phyloP scores from a whole-genome alignment of 2,113 vertebrate genomes.

The Archilochus colubris region DNA sequence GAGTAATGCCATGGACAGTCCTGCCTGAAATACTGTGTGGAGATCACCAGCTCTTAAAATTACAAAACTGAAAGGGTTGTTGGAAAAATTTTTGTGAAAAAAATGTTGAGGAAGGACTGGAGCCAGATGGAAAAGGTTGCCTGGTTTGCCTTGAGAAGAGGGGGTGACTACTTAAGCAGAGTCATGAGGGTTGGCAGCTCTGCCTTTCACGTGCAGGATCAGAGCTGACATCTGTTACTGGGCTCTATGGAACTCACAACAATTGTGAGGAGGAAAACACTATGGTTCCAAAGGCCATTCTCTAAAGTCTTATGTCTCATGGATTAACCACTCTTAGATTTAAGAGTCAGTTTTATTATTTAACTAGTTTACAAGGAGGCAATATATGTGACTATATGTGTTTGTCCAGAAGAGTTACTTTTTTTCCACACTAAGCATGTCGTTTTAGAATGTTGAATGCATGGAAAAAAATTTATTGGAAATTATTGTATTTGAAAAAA shows the following conservation, averaged over 20 bases:
- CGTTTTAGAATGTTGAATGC: neutral
- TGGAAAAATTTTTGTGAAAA: neutral
- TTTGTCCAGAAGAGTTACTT: conserved; percentile 60
- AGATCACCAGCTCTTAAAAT: neutral
- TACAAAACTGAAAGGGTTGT: neutral
- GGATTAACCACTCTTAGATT: neutral
- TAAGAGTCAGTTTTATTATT: conserved; percentile 52
- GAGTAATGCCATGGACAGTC: neutral
- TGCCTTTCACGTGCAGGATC: neutral
- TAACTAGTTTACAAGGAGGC: conserved; percentile 64
- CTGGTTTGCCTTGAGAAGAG: neutral
- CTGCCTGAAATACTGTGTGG: neutral
- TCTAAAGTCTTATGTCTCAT: neutral
- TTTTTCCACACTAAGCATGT: conserved; percentile 6
- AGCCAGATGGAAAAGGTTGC: neutral
- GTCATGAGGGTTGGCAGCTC: neutral
- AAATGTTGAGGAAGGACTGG: neutral
- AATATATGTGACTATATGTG: conserved; percentile 60
- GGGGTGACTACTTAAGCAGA: neutral
- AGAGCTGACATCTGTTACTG: neutral
- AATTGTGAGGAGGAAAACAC: neutral
- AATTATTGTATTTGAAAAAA: conserved; percentile 77
- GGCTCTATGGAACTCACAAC: neutral
- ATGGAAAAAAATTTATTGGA: conserved; percentile 64
- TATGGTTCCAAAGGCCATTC: neutral